A percentile compares a stretch with the other conserved stretches of the same genome.
Evolutionary conservation across 2,797 vertebrate genomes (phyloP).

Genomic region (Leptodactylus fallax): DNA sequence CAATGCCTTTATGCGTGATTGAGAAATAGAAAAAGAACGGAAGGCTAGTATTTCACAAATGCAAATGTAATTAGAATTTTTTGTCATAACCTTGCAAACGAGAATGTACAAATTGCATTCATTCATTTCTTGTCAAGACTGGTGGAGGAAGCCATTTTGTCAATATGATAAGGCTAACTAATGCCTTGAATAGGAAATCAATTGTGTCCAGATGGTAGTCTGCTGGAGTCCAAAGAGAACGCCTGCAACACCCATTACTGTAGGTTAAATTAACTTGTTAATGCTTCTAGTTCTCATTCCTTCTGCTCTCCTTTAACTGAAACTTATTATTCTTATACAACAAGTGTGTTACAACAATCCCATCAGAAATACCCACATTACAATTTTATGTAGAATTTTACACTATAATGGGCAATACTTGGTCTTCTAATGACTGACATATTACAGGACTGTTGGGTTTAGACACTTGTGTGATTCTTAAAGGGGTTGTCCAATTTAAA

Average conservation of each 20-base stretch:
- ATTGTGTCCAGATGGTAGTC: slow-evolving; percentile 39
- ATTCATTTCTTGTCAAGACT: slow-evolving; percentile 33
- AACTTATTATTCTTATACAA: neutral
- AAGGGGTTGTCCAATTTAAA: neutral
- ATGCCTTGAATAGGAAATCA: slow-evolving; percentile 52
- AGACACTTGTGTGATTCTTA: neutral
- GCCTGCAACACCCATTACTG: neutral
- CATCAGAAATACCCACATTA: no score
- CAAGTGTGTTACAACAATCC: neutral
- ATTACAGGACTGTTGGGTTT: neutral
- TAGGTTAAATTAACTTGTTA: slow-evolving; percentile 10
- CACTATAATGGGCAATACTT: neutral
- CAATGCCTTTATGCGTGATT: slow-evolving; percentile 26
- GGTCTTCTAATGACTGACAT: neutral
- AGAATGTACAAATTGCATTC: slow-evolving; percentile 55
- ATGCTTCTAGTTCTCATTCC: slow-evolving; percentile 3
- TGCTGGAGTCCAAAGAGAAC: neutral
- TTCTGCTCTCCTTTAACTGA: neutral
- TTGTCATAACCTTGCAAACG: slow-evolving; percentile 52
- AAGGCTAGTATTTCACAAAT: slow-evolving; percentile 58
- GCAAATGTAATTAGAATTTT: slow-evolving; percentile 61
- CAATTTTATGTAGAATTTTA: neutral
- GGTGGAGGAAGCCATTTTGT: slow-evolving; percentile 54
- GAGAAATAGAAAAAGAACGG: slow-evolving; percentile 17
- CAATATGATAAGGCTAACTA: slow-evolving; percentile 22